A percentile compares a stretch with the other conserved stretches of the same genome.
Conservation (phyloP, 1,140 invertebrate genomes). For the Arion vulgaris region DNA sequence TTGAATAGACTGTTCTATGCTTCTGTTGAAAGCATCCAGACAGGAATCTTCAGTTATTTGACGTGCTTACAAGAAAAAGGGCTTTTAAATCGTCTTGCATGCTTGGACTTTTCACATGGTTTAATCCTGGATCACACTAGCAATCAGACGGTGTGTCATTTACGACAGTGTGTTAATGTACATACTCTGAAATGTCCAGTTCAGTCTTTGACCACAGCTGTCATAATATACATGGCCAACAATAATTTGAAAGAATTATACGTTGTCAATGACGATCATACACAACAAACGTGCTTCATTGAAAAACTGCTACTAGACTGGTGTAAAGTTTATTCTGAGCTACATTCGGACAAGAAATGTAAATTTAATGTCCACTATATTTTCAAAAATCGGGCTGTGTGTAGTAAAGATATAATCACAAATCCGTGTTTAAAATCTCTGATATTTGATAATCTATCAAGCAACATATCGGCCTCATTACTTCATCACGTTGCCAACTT, state of each 20-base stretch:
- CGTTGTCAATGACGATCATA: conserved; percentile 30
- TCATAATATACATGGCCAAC: neutral
- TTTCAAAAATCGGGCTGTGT: conserved; percentile 11
- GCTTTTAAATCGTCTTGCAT: neutral
- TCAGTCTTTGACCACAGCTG: conserved; percentile 2
- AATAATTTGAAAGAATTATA: conserved; percentile 14
- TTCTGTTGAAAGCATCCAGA: neutral
- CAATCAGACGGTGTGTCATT: neutral
- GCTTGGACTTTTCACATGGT: conserved; percentile 28
- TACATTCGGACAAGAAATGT: neutral
- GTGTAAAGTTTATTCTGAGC: neutral
- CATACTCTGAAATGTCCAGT: conserved; percentile 17
- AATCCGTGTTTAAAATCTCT: conserved; percentile 26
- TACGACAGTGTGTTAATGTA: conserved; percentile 3
- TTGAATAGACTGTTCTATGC: conserved; percentile 27
- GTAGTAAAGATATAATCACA: conserved; percentile 3
- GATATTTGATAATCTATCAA: conserved; percentile 32
- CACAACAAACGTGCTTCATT: neutral
- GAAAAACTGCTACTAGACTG: conserved; percentile 14
- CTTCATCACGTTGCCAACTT: conserved; percentile 5
- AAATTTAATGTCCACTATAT: conserved; percentile 22
- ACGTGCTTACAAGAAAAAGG: neutral
- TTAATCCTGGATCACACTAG: neutral
- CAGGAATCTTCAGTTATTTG: conserved; percentile 16
- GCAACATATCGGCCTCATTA: conserved; percentile 13